Percentiles rank a stretch among this genome's conserved stretches.
Evolutionary conservation across 2,888 invertebrate genomes (phyloP).

Genomic region (Drosophila affinis): DNA sequence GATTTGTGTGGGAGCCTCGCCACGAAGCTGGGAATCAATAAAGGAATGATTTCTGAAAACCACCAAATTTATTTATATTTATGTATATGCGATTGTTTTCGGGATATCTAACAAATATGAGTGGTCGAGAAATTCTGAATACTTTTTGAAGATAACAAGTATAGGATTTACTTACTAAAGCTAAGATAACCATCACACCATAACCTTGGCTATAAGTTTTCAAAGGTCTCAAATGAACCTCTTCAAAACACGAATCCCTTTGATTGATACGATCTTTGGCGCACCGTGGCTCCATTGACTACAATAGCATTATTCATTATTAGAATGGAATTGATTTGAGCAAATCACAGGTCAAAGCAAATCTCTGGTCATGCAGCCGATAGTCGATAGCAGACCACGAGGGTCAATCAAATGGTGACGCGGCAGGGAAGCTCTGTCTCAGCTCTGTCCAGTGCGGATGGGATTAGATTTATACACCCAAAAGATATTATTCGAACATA

Average conservation of each 20-base stretch:
- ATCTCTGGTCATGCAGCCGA: constrained; percentile 47
- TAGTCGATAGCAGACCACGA: not conserved
- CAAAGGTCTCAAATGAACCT: not conserved
- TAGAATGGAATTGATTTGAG: constrained; percentile 8
- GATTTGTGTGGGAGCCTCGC: constrained; percentile 4
- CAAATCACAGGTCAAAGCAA: constrained; percentile 58
- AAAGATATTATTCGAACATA: not conserved
- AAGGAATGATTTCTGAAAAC: not conserved
- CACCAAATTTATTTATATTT: no score
- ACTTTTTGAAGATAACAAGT: no score
- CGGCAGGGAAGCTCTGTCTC: not conserved
- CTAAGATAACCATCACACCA: not conserved
- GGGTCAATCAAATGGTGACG: not conserved
- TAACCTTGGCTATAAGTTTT: not conserved
- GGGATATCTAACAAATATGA: no score
- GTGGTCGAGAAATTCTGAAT: no score
- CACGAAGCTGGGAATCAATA: not conserved
- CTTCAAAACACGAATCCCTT: not conserved
- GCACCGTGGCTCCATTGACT: not conserved
- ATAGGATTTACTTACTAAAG: not conserved
- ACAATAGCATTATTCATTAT: not conserved
- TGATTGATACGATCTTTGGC: not conserved
- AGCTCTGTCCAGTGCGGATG: constrained; percentile 5
- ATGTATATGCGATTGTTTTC: no score
- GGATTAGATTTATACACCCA: constrained; percentile 60